phyloP scores from a whole-genome alignment of 1,140 invertebrate species.

The Saccostrea glomerata region DNA sequence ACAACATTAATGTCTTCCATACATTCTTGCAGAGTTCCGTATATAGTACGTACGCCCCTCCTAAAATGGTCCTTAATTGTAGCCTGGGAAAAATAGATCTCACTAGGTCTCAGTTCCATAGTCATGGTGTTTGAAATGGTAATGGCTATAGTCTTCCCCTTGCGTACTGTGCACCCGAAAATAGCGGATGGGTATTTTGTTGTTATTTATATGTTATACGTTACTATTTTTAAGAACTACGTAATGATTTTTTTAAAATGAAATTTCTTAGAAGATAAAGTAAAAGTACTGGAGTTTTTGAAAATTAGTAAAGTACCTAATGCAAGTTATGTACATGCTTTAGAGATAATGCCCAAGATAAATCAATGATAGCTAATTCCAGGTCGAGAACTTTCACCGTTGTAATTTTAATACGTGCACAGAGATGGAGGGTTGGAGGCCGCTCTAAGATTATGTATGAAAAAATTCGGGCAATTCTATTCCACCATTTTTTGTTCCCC shows the following conservation, averaged over 20 bases:
- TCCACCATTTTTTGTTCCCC: too few relatives aligned
- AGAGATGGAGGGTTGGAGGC: too few relatives aligned
- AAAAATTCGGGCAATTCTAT: too few relatives aligned
- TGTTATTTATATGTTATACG: background rate
- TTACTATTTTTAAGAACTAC: background rate
- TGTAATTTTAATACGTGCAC: too few relatives aligned
- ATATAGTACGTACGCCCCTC: background rate
- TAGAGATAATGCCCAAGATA: too few relatives aligned
- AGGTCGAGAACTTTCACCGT: too few relatives aligned
- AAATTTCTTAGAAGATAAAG: background rate
- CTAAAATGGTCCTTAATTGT: slow-evolving; percentile 12
- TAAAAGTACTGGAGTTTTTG: background rate
- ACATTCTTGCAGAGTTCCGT: background rate
- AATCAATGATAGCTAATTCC: too few relatives aligned
- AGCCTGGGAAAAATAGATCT: slow-evolving; percentile 2
- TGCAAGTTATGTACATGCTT: too few relatives aligned
- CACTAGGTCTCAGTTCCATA: background rate
- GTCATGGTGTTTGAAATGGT: background rate
- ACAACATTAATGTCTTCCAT: background rate
- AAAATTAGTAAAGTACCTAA: too few relatives aligned
- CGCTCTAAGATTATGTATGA: too few relatives aligned
- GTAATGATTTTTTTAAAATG: background rate
- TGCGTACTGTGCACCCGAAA: background rate
- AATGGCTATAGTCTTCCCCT: background rate
- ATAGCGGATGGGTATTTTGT: background rate